phyloP scores from a whole-genome alignment of 2,888 invertebrate species.

The Stictocephala bisonia region DNA sequence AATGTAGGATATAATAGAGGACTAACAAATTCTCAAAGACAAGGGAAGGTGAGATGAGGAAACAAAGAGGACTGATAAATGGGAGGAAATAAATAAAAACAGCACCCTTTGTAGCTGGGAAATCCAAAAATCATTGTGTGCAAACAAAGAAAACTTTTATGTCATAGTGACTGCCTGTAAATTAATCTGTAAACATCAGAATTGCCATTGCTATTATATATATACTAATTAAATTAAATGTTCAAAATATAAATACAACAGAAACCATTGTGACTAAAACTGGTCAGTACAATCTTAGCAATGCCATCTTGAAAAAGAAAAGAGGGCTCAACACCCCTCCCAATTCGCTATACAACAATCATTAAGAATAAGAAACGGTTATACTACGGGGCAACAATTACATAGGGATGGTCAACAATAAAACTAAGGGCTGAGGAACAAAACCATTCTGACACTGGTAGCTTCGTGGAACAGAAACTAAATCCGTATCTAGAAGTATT shows the following conservation, averaged over 20 bases:
- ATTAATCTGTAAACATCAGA: constrained; percentile 19
- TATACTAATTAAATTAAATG: constrained; percentile 1
- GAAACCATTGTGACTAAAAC: constrained; percentile 43
- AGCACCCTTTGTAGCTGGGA: constrained; percentile 55
- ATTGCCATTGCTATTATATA: constrained; percentile 41
- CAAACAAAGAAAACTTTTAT: constrained; percentile 41
- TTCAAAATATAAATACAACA: constrained; percentile 32
- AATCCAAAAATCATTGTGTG: constrained; percentile 54
- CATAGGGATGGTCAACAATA: constrained; percentile 55
- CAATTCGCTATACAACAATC: constrained; percentile 58
- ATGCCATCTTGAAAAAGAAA: constrained; percentile 53
- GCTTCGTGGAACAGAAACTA: constrained; percentile 47
- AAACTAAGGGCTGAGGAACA: constrained; percentile 53
- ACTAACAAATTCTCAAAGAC: constrained; percentile 52
- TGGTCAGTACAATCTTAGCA: constrained; percentile 48
- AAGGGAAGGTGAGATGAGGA: constrained; percentile 44
- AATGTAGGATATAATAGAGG: constrained; percentile 57
- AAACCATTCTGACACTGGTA: constrained; percentile 45
- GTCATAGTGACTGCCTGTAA: constrained; percentile 39
- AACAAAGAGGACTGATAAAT: constrained; percentile 50
- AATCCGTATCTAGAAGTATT: constrained; percentile 50
- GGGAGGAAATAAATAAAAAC: constrained; percentile 52
- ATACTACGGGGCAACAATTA: constrained; percentile 57
- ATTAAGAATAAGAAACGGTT: constrained; percentile 58
- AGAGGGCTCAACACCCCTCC: constrained; percentile 56